Conservation (phyloP, 2,113 vertebrate genomes). For the Irena cyanogastra region DNA sequence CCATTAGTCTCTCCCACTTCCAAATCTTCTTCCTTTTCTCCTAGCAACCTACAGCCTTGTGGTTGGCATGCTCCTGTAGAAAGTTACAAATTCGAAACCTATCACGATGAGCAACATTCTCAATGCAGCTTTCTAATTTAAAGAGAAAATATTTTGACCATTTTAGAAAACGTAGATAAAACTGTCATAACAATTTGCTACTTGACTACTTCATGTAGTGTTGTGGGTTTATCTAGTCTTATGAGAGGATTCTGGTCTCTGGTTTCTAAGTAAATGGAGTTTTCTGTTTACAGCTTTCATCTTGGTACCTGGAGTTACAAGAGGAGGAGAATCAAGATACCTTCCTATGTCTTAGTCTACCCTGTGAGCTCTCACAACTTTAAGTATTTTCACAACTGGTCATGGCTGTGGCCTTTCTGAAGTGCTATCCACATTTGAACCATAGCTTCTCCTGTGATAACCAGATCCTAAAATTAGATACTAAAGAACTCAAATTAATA, state of each 20-base stretch:
- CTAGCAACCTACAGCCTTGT: not conserved
- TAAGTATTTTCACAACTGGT: not conserved
- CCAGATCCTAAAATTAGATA: not conserved
- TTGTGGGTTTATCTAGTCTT: not conserved
- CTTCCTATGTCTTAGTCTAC: not conserved
- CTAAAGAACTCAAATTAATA: not conserved
- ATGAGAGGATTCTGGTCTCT: not conserved
- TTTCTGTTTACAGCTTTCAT: not conserved
- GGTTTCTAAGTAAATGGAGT: not conserved
- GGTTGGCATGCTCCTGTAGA: not conserved
- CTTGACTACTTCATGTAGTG: not conserved
- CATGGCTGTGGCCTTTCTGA: not conserved
- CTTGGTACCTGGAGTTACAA: not conserved
- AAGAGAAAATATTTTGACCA: not conserved
- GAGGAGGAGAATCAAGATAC: not conserved
- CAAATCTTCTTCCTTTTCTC: not conserved
- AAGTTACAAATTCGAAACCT: not conserved
- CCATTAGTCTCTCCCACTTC: not conserved
- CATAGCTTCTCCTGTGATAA: not conserved
- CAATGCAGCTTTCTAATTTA: not conserved
- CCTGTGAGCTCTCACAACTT: not conserved
- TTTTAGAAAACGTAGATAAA: not conserved
- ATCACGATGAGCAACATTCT: not conserved
- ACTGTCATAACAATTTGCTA: not conserved
- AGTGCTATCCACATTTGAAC: not conserved